Conservation (phyloP, 2,113 vertebrate species). For the Pangasianodon hypophthalmus region DNA sequence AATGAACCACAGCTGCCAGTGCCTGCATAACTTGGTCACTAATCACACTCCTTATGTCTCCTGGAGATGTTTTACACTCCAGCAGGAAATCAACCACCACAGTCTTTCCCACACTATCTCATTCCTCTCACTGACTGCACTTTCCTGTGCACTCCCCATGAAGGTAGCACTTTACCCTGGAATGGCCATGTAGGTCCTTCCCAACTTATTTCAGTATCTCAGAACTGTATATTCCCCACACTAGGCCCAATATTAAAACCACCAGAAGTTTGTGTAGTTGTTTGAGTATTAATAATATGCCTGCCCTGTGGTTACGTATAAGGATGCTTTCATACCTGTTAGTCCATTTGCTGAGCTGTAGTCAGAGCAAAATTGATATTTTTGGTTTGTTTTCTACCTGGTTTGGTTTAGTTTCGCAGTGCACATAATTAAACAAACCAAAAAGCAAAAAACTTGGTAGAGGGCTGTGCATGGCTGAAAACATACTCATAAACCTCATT, state of each 20-base stretch:
- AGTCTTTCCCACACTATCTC: slow-evolving; percentile 33
- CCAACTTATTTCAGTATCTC: slow-evolving; percentile 15
- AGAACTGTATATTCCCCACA: neutral
- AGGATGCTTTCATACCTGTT: neutral
- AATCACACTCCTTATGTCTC: slow-evolving; percentile 57
- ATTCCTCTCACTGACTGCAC: slow-evolving; percentile 27
- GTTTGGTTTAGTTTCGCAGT: neutral
- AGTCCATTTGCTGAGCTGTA: neutral
- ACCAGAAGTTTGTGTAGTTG: neutral
- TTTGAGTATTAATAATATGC: neutral
- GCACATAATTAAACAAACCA: neutral
- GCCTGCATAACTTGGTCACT: slow-evolving; percentile 48
- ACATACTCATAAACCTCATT: neutral
- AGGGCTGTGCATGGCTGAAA: neutral
- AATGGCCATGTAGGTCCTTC: slow-evolving; percentile 8
- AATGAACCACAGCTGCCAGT: slow-evolving; percentile 51
- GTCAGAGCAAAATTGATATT: neutral
- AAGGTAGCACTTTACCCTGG: slow-evolving; percentile 46
- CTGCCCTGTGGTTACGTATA: neutral
- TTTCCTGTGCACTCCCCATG: slow-evolving; percentile 31
- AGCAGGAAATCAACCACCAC: slow-evolving; percentile 49
- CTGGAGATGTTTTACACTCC: slow-evolving; percentile 51
- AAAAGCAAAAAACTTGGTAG: neutral
- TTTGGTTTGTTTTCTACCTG: neutral
- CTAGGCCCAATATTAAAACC: neutral